Conservation (phyloP, 1,140 invertebrate genomes). For the Brachionus manjavacas region DNA sequence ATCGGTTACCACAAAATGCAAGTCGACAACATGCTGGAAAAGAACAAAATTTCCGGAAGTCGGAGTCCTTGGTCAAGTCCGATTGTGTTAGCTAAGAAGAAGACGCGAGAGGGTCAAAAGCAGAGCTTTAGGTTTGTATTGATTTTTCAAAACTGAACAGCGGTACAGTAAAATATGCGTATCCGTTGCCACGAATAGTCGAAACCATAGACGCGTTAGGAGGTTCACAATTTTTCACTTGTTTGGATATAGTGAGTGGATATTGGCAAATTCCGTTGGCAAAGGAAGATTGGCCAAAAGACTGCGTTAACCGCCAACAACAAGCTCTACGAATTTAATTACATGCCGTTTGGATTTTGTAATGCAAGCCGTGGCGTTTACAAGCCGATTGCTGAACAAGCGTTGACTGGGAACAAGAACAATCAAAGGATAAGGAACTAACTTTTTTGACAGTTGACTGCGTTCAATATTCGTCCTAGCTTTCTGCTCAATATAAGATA, state of each 20-base stretch:
- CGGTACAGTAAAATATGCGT: background rate
- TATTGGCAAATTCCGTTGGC: background rate
- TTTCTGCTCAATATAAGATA: no score
- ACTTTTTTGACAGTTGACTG: no score
- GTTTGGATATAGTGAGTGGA: background rate
- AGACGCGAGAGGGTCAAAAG: background rate
- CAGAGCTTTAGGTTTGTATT: background rate
- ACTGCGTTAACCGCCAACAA: constrained; percentile 31
- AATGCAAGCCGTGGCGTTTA: constrained; percentile 47
- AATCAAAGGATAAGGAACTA: no score
- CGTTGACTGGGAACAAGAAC: constrained; percentile 46
- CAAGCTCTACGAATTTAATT: constrained; percentile 26
- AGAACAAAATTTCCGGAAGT: constrained; percentile 44
- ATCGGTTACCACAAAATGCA: background rate
- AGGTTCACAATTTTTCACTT: background rate
- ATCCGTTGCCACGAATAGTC: background rate
- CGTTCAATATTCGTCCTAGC: no score
- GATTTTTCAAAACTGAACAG: constrained; percentile 5
- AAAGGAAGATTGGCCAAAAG: constrained; percentile 33
- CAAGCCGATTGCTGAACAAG: constrained; percentile 42
- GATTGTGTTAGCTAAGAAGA: background rate
- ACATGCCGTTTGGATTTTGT: constrained; percentile 6
- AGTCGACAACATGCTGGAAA: background rate
- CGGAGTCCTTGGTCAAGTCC: background rate
- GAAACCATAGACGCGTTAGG: background rate